Evolutionary conservation across 1,140 invertebrate species (phyloP), one percentile per base, ranked within the genome.

Genomic region (Pogonognathellus flavescens): DNA sequence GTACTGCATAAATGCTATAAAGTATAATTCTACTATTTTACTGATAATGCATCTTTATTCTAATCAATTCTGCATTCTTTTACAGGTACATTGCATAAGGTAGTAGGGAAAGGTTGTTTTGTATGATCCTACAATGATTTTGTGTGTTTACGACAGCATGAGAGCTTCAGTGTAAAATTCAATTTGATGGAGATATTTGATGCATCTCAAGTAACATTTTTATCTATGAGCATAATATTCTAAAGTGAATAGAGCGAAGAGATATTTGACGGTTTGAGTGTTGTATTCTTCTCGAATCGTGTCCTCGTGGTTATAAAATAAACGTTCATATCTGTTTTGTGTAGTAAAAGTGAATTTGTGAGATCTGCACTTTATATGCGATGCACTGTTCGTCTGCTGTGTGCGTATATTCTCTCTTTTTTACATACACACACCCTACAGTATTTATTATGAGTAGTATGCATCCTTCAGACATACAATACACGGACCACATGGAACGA

Each of bases 291-390:
- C 22, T 49, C n/a, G 70, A 76, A 76, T 76, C 70, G 13, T 76
- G 70, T 76, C 70, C 41, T 49, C 41, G 70, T 76, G 70, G 70
- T 76, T 76, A 76, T 76, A 76, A 76, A 76, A 76, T 76, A 76
- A 76, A 76, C 70, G 70, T 76, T 76, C 31, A 76, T 76, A 76
- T 76, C 31, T 76, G 25, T 76, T 76, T 10, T 76, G 70, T 50
- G 70, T 76, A 50, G 70, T 76, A 76, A 76, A 76, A 76, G 70
- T 76, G 70, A 76, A 50, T 76, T 76, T 76, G 70, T 76, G 25
- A 76, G 70, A n/a, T n/a, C 41, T 50, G 31, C 14, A 31, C 62
- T 66, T 41, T 41, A 41, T 41, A 41, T 57, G 11, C 11, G n/a
- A 57, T 57, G 2, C 53, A 57, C 53, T 57, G 1, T n/a, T n/a